phyloP scores from a whole-genome alignment of 2,797 vertebrate species.

The Cacajao melanocephalus region DNA sequence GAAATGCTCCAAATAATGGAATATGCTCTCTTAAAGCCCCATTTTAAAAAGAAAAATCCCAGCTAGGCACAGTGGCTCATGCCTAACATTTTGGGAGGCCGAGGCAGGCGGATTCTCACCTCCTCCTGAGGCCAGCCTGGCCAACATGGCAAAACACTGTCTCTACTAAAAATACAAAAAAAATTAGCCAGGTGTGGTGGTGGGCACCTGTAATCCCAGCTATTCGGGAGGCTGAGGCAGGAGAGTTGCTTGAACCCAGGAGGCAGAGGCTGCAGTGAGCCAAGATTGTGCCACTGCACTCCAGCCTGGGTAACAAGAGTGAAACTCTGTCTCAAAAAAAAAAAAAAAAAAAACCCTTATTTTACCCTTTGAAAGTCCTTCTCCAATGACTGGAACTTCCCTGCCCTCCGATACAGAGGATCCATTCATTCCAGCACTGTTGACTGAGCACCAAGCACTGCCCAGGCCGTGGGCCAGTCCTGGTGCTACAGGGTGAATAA shows the following conservation, averaged over 20 bases:
- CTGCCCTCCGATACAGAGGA: not conserved
- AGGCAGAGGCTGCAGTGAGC: not conserved
- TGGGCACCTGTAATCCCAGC: not conserved
- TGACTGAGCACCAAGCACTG: not conserved
- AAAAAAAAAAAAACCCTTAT: not conserved
- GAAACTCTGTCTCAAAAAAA: not conserved
- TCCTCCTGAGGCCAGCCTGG: not conserved
- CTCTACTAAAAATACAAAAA: not conserved
- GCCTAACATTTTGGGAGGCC: not conserved
- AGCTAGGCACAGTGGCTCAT: not conserved
- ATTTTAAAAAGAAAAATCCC: not conserved
- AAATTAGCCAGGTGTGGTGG: not conserved
- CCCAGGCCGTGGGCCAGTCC: not conserved
- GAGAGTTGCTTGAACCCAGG: not conserved
- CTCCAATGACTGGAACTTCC: not conserved
- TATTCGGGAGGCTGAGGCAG: not conserved
- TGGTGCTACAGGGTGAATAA: not conserved
- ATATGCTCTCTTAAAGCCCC: not conserved
- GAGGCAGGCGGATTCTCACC: rapidly evolving
- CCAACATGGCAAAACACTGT: not conserved
- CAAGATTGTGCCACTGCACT: not conserved
- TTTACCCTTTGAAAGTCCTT: not conserved
- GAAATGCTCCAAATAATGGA: slow-evolving; percentile 1
- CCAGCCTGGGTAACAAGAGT: not conserved
- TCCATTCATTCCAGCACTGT: not conserved